phyloP scores from a whole-genome alignment of 2,113 vertebrate genomes.

The Neogobius melanostomus region DNA sequence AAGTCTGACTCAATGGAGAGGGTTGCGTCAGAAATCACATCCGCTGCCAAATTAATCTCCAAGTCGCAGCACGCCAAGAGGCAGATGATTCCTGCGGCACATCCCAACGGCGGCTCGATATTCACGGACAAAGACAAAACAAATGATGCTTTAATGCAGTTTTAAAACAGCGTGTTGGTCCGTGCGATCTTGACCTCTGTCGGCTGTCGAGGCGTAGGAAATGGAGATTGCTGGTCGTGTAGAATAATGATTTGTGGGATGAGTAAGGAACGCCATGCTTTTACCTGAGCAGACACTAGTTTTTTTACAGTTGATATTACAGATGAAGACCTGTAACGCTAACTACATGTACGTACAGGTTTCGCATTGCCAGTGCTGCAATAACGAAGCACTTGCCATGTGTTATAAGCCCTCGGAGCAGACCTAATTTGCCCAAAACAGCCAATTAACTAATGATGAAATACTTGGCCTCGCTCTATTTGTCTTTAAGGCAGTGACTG shows the following conservation, averaged over 20 bases:
- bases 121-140: no score
- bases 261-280: no score
- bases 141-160: no score
- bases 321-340: background rate
- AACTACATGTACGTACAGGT: background rate
- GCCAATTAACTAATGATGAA: slow-evolving; percentile 37
- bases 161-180: no score
- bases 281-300: no score
- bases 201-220: background rate
- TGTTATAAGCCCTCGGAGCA: background rate
- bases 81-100: background rate
- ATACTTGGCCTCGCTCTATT: slow-evolving; percentile 24
- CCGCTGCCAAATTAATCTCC: background rate
- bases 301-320: no score
- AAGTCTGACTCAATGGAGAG: background rate
- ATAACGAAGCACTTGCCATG: background rate
- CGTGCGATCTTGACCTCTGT: background rate
- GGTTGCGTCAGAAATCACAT: background rate
- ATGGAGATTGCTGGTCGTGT: background rate
- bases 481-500: slow-evolving; percentile 20
- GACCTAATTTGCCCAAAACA: slow-evolving; percentile 9
- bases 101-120: background rate
- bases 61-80: background rate
- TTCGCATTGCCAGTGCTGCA: background rate
- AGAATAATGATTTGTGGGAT: background rate